Evolutionary conservation across 2,888 invertebrate species (phyloP).

Genomic region (Coelopa pilipes): DNA sequence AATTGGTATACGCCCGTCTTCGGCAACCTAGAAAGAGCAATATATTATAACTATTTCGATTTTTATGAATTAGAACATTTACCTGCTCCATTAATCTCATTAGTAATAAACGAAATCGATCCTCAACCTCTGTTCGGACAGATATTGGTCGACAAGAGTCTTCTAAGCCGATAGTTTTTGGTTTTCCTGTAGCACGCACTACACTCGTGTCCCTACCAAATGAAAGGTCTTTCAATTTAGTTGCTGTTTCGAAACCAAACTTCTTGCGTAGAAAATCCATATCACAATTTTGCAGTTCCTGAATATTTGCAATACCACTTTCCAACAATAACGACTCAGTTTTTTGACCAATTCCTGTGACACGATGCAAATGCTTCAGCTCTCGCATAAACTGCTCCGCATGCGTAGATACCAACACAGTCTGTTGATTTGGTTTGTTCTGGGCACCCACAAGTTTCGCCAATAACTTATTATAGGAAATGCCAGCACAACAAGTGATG

Average conservation of each 20-base stretch:
- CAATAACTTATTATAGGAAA: constrained; percentile 85
- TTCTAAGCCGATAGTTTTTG: constrained; percentile 83
- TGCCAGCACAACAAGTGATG: constrained; percentile 83
- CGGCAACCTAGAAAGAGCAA: constrained; percentile 67
- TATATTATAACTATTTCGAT: not conserved
- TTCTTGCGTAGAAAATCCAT: constrained; percentile 72
- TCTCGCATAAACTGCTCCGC: constrained; percentile 75
- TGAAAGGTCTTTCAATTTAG: constrained; percentile 76
- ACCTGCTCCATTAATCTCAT: constrained; percentile 78
- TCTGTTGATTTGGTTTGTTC: constrained; percentile 86
- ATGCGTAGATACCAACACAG: constrained; percentile 78
- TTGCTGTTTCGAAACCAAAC: constrained; percentile 77
- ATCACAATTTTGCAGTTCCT: constrained; percentile 74
- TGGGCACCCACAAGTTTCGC: constrained; percentile 80
- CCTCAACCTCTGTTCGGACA: constrained; percentile 78
- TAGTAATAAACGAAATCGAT: constrained; percentile 76
- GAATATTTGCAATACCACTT: constrained; percentile 75
- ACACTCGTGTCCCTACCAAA: constrained; percentile 79
- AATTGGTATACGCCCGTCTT: constrained; percentile 83
- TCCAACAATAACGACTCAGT: constrained; percentile 74
- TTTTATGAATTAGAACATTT: constrained; percentile 1
- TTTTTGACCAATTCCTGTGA: constrained; percentile 82
- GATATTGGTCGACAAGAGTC: constrained; percentile 81
- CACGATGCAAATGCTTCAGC: constrained; percentile 72
- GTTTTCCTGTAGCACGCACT: constrained; percentile 80